Percentiles rank a stretch among this genome's conserved stretches.
These are phyloP conservation scores for Leptinotarsa juncta DNA, from an alignment of 2,888 invertebrate genomes.

Conservation along the genomic window DNA sequence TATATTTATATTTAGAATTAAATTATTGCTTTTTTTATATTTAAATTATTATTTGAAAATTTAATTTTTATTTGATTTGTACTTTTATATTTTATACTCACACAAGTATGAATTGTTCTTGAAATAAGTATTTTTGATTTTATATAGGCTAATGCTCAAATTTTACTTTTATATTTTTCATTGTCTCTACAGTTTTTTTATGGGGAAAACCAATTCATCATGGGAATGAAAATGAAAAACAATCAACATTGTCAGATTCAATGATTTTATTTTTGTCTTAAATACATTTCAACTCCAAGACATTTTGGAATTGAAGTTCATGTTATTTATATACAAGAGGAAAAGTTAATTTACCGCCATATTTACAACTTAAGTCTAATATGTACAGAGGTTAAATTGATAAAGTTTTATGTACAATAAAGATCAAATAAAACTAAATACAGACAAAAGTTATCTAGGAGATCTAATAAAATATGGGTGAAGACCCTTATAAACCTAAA, in stretches of 20 bases:
- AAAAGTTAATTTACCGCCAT: constrained; percentile 34
- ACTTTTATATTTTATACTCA: too few species aligned
- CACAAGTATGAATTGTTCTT: too few species aligned
- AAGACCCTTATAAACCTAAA: constrained; percentile 12
- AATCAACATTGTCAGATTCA: neutral
- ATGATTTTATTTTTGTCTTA: constrained; percentile 4
- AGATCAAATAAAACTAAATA: constrained; percentile 37
- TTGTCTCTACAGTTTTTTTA: neutral
- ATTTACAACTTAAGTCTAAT: constrained; percentile 43
- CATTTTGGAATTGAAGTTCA: constrained; percentile 38
- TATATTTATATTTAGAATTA: too few species aligned
- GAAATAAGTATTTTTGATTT: too few species aligned
- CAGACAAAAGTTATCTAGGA: constrained; percentile 43
- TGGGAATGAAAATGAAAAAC: neutral
- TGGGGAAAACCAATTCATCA: neutral
- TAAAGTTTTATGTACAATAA: constrained; percentile 44
- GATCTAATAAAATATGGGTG: constrained; percentile 42
- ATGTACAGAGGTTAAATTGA: constrained; percentile 40
- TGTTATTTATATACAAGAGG: constrained; percentile 43
- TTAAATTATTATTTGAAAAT: too few species aligned
- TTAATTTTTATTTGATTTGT: too few species aligned
- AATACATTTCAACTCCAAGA: constrained; percentile 24
- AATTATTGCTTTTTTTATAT: too few species aligned
- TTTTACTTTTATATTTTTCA: too few species aligned
- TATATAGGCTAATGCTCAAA: too few species aligned